Conservation (phyloP, 2,888 invertebrate genomes). For the Monopis laevigella region DNA sequence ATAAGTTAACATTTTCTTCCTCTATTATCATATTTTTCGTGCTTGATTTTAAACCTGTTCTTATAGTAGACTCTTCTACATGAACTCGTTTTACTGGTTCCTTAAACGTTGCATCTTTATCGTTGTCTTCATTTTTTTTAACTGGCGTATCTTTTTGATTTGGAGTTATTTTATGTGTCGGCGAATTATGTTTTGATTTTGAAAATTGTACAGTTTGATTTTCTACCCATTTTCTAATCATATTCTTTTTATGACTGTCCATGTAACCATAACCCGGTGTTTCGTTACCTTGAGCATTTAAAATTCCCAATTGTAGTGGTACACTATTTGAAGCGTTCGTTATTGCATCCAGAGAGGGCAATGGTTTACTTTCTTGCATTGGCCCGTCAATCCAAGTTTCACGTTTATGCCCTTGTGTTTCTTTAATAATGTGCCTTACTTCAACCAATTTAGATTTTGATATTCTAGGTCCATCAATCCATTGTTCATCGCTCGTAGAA, state of each 20-base stretch:
- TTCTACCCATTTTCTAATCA: constrained; percentile 94
- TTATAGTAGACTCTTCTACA: constrained; percentile 69
- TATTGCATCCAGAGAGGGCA: constrained; percentile 48
- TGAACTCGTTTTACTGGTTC: constrained; percentile 64
- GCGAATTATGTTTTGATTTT: constrained; percentile 68
- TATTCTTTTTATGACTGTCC: constrained; percentile 92
- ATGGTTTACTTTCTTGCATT: constrained; percentile 70
- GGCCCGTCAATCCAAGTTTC: constrained; percentile 98
- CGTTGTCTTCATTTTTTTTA: constrained; percentile 34
- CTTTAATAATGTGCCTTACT: constrained; percentile 81
- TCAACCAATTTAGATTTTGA: constrained; percentile 85
- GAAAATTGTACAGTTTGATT: constrained; percentile 87
- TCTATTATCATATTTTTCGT: constrained; percentile 57
- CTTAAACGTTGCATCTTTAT: constrained; percentile 43
- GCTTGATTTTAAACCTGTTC: constrained; percentile 68
- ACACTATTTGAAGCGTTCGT: constrained; percentile 71
- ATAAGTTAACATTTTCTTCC: constrained; percentile 54
- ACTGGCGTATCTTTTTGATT: constrained; percentile 32
- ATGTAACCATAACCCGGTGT: constrained; percentile 83
- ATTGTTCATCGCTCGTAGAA: constrained; percentile 85
- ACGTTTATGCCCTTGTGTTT: constrained; percentile 79
- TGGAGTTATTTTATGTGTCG: constrained; percentile 43
- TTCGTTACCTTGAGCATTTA: constrained; percentile 55
- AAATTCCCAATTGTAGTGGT: constrained; percentile 48
- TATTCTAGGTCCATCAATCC: constrained; percentile 96